A percentile compares a stretch with the other conserved stretches of the same genome.
Evolutionary conservation across 2,797 vertebrate species (phyloP).

Genomic region (Bovichtus variegatus): DNA sequence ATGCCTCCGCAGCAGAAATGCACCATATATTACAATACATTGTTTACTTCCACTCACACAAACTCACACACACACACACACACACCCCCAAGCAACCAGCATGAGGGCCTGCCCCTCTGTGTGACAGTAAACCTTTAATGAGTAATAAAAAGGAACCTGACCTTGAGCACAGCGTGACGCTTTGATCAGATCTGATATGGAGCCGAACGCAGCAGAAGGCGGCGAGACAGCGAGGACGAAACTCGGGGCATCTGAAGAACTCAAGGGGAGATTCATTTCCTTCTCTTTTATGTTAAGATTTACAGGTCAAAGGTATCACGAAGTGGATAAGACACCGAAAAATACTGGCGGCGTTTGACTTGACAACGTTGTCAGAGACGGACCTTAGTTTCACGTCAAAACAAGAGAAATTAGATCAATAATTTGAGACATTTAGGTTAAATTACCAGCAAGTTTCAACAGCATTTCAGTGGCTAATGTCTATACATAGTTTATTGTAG

Average conservation of each 20-base stretch:
- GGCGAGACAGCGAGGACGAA: not conserved
- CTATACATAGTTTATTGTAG: no score
- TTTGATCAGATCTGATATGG: constrained; percentile 31
- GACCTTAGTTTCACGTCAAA: not conserved
- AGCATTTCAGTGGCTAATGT: no score
- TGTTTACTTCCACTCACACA: not conserved
- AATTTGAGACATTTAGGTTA: not conserved
- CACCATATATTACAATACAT: not conserved
- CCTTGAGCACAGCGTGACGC: constrained; percentile 55
- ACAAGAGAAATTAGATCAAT: no score
- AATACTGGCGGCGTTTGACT: not conserved
- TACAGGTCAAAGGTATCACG: not conserved
- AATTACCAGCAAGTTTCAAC: no score
- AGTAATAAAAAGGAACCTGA: constrained; percentile 56
- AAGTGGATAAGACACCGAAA: not conserved
- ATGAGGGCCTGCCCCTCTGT: constrained; percentile 22
- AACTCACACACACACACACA: not conserved
- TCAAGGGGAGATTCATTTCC: not conserved
- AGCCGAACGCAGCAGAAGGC: constrained; percentile 42
- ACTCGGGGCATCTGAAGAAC: not conserved
- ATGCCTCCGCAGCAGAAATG: not conserved
- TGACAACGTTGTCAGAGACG: no score
- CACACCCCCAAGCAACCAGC: constrained; percentile 25
- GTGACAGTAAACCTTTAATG: constrained; percentile 63
- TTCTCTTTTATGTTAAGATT: constrained; percentile 1